Percentiles rank a stretch among this genome's conserved stretches.
Evolutionary conservation across 2,113 vertebrate species (phyloP).

Genomic region (cattle (Bos taurus)): DNA sequence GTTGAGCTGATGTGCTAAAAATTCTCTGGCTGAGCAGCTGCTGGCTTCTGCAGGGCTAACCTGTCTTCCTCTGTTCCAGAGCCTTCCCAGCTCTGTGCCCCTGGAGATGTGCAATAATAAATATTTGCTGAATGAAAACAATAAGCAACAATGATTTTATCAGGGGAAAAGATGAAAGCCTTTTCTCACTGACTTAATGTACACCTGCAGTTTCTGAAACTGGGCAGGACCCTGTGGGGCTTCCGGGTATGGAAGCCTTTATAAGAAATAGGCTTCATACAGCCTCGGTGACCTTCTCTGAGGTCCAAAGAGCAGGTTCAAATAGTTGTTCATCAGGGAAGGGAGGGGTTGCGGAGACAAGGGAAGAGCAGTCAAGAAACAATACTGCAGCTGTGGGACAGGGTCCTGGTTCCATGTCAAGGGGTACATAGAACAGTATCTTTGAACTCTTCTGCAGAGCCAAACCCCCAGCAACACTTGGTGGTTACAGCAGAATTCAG

Average conservation of each 20-base stretch:
- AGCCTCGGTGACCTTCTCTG: not conserved
- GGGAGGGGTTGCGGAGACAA: not conserved
- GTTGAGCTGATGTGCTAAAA: rapidly evolving
- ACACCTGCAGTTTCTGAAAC: not conserved
- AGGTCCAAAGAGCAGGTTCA: not conserved
- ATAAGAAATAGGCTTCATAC: not conserved
- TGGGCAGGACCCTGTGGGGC: not conserved
- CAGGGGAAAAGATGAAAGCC: not conserved
- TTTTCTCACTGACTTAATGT: too few species aligned
- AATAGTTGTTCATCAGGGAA: not conserved
- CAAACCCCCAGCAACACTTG: not conserved
- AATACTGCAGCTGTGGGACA: not conserved
- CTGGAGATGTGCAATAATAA: not conserved
- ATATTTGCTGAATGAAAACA: not conserved
- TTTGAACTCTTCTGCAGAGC: not conserved
- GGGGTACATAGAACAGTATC: not conserved
- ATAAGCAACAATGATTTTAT: too few species aligned
- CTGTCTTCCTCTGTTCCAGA: not conserved
- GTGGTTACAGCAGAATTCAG: not conserved
- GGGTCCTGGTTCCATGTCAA: not conserved
- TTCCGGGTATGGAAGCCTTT: not conserved
- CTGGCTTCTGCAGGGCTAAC: not conserved
- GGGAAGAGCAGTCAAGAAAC: not conserved
- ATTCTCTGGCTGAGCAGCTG: not conserved
- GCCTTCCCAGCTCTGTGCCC: not conserved